Conservation (phyloP, 2,797 vertebrate species). For the Nyctibius grandis region DNA sequence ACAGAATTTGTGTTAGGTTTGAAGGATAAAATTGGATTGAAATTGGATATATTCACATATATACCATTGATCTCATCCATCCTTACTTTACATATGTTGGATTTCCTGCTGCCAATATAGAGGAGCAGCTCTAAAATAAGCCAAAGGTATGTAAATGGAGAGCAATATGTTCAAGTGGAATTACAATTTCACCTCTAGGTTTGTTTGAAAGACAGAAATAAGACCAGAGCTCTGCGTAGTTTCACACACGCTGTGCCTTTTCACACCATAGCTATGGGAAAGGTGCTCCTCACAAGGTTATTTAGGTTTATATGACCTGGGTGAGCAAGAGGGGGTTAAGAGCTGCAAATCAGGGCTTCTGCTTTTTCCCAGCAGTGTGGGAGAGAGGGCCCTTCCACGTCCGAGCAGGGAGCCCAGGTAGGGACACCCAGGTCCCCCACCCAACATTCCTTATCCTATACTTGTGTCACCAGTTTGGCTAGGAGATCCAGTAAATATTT, state of each 20-base stretch:
- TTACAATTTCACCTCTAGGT: slow-evolving; percentile 10
- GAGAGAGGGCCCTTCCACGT: not conserved
- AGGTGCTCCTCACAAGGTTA: not conserved
- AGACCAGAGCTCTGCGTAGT: not conserved
- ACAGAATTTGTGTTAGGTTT: slow-evolving; percentile 34
- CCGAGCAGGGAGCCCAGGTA: not conserved
- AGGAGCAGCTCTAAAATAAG: slow-evolving; percentile 57
- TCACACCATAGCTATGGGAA: not conserved
- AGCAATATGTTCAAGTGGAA: slow-evolving; percentile 52
- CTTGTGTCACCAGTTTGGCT: not conserved
- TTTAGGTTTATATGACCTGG: not conserved
- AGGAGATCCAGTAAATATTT: not conserved
- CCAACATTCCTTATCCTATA: not conserved
- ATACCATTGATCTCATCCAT: slow-evolving; percentile 33
- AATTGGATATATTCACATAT: not conserved
- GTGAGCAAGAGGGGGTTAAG: not conserved
- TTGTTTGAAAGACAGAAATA: slow-evolving; percentile 50
- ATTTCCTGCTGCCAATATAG: slow-evolving; percentile 16
- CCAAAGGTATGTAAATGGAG: slow-evolving; percentile 47
- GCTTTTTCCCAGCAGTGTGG: not conserved
- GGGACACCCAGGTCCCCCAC: not conserved
- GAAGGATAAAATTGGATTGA: slow-evolving; percentile 60
- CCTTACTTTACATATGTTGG: slow-evolving; percentile 41
- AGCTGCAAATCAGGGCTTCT: not conserved
- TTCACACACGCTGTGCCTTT: not conserved